These are phyloP conservation scores for Prunella fulvescens DNA, from an alignment of 2,113 vertebrate genomes.

Conservation along the genomic window DNA sequence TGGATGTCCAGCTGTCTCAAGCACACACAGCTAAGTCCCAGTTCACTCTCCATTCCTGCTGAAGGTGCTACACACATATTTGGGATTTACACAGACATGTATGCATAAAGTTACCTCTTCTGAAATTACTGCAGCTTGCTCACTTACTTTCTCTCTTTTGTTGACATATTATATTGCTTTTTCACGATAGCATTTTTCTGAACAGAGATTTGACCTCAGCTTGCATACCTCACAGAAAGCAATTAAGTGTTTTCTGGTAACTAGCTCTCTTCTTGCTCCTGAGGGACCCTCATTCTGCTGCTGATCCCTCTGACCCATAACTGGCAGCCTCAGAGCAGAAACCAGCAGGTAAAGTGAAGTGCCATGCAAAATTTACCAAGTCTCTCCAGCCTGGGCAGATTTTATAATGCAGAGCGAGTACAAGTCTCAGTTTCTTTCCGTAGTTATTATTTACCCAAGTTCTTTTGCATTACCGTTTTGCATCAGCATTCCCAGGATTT, in stretches of 20 bases:
- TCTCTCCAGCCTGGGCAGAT: not conserved
- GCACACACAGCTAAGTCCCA: not conserved
- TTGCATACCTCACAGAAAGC: not conserved
- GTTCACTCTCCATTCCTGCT: not conserved
- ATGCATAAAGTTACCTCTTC: not conserved
- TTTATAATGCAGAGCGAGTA: not conserved
- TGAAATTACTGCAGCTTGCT: not conserved
- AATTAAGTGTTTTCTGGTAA: not conserved
- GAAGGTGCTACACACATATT: not conserved
- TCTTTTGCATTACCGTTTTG: not conserved
- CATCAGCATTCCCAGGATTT: not conserved
- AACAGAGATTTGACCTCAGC: not conserved
- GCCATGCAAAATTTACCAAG: not conserved
- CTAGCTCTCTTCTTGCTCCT: not conserved
- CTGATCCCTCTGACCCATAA: not conserved
- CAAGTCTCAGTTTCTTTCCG: not conserved
- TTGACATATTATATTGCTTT: not conserved
- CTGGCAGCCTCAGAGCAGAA: not conserved
- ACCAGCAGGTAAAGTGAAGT: not conserved
- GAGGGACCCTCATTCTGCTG: not conserved
- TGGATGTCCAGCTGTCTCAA: not conserved
- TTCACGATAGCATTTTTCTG: not conserved
- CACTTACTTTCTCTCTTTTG: not conserved
- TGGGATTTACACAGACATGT: not conserved
- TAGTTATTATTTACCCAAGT: constrained; percentile 10